These are phyloP conservation scores for Megatriorchis doriae DNA, from an alignment of 2,113 vertebrate genomes.

Conservation along the genomic window DNA sequence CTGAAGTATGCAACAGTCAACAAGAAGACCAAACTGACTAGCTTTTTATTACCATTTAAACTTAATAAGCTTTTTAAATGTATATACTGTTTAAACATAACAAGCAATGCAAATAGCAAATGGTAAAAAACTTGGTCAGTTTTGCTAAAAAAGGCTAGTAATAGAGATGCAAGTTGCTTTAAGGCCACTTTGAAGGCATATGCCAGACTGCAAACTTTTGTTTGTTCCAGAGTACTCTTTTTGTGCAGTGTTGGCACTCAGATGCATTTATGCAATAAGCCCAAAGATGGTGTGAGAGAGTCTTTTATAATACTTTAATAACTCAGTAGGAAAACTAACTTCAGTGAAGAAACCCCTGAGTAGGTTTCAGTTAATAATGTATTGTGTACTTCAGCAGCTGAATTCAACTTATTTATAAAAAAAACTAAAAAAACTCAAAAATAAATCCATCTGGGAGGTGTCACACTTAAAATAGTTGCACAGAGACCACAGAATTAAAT, in stretches of 20 bases:
- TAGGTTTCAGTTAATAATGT: neutral
- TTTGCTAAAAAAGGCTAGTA: neutral
- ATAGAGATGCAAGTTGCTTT: neutral
- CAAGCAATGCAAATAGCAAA: neutral
- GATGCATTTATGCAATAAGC: slow-evolving; percentile 43
- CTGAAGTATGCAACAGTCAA: neutral
- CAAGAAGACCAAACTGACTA: neutral
- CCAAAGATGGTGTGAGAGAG: slow-evolving; percentile 60
- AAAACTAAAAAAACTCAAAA: neutral
- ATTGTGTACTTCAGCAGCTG: neutral
- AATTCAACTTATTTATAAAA: neutral
- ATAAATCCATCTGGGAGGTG: neutral
- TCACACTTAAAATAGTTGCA: neutral
- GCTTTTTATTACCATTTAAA: neutral
- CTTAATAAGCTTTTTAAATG: neutral
- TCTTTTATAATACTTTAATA: slow-evolving; percentile 33
- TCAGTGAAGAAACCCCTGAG: neutral
- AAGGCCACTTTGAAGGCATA: neutral
- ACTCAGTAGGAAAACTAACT: slow-evolving; percentile 4
- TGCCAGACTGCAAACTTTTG: neutral
- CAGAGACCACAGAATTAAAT: neutral
- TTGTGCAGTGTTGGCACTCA: neutral
- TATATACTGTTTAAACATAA: neutral
- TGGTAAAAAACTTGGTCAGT: neutral
- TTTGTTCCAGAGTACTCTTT: neutral